Evolutionary conservation across 2,797 vertebrate genomes (phyloP).

Genomic region (Ctenosaura bakeri): DNA sequence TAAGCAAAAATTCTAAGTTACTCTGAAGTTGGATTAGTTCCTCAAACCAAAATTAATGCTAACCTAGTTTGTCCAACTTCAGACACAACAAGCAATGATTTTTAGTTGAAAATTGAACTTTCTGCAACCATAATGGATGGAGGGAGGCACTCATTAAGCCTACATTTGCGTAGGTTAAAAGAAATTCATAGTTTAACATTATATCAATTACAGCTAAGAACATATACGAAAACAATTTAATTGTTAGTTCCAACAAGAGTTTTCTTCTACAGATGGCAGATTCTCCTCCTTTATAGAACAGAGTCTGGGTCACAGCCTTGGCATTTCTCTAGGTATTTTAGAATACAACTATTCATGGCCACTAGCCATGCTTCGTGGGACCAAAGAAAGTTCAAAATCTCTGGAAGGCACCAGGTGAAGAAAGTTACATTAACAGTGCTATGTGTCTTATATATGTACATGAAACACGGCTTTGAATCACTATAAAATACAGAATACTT

Average conservation of each 20-base stretch:
- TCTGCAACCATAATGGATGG: not conserved
- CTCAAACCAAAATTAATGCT: not conserved
- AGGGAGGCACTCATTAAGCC: not conserved
- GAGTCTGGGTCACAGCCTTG: not conserved
- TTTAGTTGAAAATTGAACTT: not conserved
- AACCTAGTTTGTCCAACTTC: not conserved
- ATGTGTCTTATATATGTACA: not conserved
- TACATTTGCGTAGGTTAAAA: not conserved
- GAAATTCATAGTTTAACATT: not conserved
- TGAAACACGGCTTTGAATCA: not conserved
- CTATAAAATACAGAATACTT: slow-evolving; percentile 1
- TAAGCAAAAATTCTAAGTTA: not conserved
- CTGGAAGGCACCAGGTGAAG: not conserved
- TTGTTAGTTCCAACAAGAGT: too few relatives aligned
- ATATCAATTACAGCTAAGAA: not conserved
- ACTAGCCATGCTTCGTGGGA: not conserved
- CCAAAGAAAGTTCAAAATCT: not conserved
- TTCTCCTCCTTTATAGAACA: not conserved
- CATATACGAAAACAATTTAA: not conserved
- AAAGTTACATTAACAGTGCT: not conserved
- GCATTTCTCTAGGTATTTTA: not conserved
- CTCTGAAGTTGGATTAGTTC: not conserved
- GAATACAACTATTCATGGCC: not conserved
- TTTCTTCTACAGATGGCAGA: not conserved
- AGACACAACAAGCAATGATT: not conserved